Conservation (phyloP, 2,888 invertebrate species). For the Chrysopilus asiliformis region DNA sequence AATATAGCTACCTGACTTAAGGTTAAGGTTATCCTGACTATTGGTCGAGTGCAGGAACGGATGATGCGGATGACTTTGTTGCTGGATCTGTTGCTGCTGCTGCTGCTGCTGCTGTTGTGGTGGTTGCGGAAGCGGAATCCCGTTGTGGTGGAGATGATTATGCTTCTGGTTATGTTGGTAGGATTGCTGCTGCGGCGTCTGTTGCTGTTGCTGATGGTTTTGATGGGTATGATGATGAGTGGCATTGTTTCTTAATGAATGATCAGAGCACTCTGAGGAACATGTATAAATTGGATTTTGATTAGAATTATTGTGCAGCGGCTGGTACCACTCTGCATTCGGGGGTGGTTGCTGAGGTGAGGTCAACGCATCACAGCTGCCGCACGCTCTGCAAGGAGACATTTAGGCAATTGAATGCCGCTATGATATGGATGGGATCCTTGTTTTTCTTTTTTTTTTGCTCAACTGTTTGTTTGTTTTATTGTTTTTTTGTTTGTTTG, state of each 20-base stretch:
- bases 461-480: too few species aligned
- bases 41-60: slow-evolving; percentile 18
- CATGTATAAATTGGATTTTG: slow-evolving; percentile 34
- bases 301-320: slow-evolving; percentile 24
- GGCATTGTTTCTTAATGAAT: slow-evolving; percentile 22
- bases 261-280: slow-evolving; percentile 37
- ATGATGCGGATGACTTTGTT: slow-evolving; percentile 2
- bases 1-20: slow-evolving; percentile 12
- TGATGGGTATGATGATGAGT: slow-evolving; percentile 24
- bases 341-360: slow-evolving; percentile 32
- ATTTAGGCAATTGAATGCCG: too few species aligned
- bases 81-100: slow-evolving; percentile 16
- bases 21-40: slow-evolving; percentile 27
- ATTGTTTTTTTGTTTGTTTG: too few species aligned
- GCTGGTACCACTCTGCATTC: slow-evolving; percentile 32
- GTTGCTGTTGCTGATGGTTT: slow-evolving; percentile 3
- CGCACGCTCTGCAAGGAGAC: slow-evolving; percentile 28
- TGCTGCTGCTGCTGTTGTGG: slow-evolving; percentile 12
- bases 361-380: slow-evolving; percentile 34
- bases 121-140: too few species aligned
- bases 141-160: slow-evolving; percentile 4
- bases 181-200: too few species aligned
- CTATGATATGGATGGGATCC: too few species aligned
- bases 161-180: slow-evolving; percentile 6
- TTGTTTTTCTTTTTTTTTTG: too few species aligned